phyloP scores from a whole-genome alignment of 2,888 invertebrate species.

The Callyntrura guangdongensis region DNA sequence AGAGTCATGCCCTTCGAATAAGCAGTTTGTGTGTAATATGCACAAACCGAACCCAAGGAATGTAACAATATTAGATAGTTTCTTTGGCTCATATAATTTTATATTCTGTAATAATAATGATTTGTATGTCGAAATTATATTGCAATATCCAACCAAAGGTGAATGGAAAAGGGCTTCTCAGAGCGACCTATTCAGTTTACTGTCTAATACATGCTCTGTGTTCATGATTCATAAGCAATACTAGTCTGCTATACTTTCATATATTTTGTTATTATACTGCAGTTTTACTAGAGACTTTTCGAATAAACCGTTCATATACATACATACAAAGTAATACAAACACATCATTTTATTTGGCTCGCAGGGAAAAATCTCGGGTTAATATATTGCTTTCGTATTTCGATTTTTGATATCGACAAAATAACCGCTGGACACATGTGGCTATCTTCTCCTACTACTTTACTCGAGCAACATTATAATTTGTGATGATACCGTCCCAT shows the following conservation, averaged over 20 bases:
- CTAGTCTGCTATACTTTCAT: not conserved
- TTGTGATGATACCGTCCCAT: slow-evolving; percentile 67
- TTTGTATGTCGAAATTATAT: slow-evolving; percentile 52
- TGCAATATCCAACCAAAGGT: slow-evolving; percentile 58
- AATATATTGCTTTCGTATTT: slow-evolving; percentile 56
- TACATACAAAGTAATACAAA: too few species aligned
- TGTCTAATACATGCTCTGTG: slow-evolving; percentile 22
- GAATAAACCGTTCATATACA: not conserved
- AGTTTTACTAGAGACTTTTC: not conserved
- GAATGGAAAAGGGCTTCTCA: slow-evolving; percentile 41
- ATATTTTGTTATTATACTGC: not conserved
- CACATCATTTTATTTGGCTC: slow-evolving; percentile 31
- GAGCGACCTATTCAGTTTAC: not conserved
- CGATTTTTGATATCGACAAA: slow-evolving; percentile 69
- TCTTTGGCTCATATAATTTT: slow-evolving; percentile 31
- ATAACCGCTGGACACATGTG: slow-evolving; percentile 73
- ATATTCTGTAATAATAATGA: slow-evolving; percentile 40
- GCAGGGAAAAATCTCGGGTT: slow-evolving; percentile 34
- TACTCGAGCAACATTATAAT: slow-evolving; percentile 72
- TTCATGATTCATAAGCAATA: not conserved
- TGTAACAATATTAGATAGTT: not conserved
- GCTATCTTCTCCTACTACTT: slow-evolving; percentile 58
- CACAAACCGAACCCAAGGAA: not conserved
- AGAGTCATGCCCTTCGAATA: slow-evolving; percentile 55
- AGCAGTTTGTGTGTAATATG: not conserved